phyloP scores from a whole-genome alignment of 2,113 vertebrate genomes.

The Rhynchomys soricoides region DNA sequence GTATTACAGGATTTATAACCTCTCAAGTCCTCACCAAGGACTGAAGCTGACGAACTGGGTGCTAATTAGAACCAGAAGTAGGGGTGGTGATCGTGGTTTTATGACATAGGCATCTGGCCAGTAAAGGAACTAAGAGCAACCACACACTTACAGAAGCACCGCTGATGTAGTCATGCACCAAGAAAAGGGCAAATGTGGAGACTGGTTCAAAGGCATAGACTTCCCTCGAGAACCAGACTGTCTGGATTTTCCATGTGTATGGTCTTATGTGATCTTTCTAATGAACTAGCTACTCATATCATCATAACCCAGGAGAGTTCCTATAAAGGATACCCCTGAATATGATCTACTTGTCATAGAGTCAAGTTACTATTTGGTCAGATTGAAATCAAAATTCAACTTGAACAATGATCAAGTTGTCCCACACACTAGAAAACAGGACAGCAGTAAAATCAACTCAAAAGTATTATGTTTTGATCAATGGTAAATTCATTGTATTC shows the following conservation, averaged over 20 bases:
- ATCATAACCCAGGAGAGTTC: neutral
- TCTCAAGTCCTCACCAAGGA: conserved; percentile 63
- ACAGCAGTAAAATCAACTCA: conserved; percentile 1
- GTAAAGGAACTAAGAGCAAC: conserved; percentile 70
- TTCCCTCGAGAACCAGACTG: conserved; percentile 9
- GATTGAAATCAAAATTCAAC: neutral
- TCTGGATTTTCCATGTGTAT: neutral
- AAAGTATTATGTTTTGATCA: neutral
- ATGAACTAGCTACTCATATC: neutral
- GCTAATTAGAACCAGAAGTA: conserved; percentile 77
- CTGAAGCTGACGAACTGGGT: conserved; percentile 69
- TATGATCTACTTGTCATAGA: neutral
- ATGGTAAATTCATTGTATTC: neutral
- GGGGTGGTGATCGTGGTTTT: conserved; percentile 61
- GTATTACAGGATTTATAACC: conserved; percentile 75
- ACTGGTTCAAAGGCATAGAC: neutral
- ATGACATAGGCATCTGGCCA: conserved; percentile 73
- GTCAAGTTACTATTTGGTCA: neutral
- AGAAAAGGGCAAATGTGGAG: neutral
- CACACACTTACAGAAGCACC: conserved; percentile 48
- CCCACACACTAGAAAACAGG: neutral
- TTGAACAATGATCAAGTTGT: neutral
- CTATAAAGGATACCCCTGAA: neutral
- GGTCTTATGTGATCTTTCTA: neutral
- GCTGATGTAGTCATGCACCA: neutral